Evolutionary conservation across 2,797 vertebrate species (phyloP), one percentile per base, ranked within the genome.

Genomic region (Cossypha heuglini): DNA sequence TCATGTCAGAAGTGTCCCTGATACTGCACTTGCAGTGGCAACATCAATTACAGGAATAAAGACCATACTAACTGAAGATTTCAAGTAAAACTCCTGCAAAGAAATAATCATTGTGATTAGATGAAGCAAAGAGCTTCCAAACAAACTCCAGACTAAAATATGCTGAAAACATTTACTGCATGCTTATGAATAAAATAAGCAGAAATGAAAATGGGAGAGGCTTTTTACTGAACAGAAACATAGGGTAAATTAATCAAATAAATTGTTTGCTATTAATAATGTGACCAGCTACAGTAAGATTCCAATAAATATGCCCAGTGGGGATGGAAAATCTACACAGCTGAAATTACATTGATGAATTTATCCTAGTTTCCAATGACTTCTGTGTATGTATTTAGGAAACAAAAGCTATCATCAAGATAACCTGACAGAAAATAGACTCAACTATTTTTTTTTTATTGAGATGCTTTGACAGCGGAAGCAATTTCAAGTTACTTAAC

Each of bases 241-340:
- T 69, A 83, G 68, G 33, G 31, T 33, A 91, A 89, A 94, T 95
- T 86, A 93, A 87, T 95, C 78, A 91, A 86, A 91, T 74, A 69
- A 83, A 96, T 94, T 75, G 43, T 80, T 91, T 69, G n/a, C 68
- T 92, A 63, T 94, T 96, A 93, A 90, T 93, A 89, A 93, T 84
- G 28, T 91, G 75, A 64, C 69, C 21, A 72, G 75, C 81, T 93
- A 86, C 46, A 66, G 49, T 81, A 46, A 86, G 46, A 78, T 46
- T 91, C 75, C 76, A 92, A 93, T 93, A 93, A 95, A 92, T 74
- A 78, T 55, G 49, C 78, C 72, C 78, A 31, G 49, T 67, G 66
- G 75, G 54, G 46, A 85, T 91, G 89, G 87, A 95, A 95, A 94
- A 82, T 62, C 33, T 80, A 68, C 75, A 35, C 58, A 81, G 52